Percentiles rank a stretch among this genome's conserved stretches.
phyloP scores from a whole-genome alignment of 2,888 invertebrate species.

The Lottia scabra region DNA sequence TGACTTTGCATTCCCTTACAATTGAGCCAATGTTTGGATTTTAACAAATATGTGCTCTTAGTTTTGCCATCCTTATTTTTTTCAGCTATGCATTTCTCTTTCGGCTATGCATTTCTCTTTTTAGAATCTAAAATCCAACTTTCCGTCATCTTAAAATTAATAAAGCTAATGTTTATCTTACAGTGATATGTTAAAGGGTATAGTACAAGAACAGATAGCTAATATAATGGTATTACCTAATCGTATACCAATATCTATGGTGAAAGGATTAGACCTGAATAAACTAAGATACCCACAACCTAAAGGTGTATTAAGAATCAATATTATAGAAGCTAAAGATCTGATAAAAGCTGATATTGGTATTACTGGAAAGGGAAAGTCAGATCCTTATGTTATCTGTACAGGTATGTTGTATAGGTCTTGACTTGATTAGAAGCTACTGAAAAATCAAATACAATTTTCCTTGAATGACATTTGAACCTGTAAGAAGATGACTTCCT shows the following conservation, averaged over 20 bases:
- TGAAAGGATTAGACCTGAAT: conserved; percentile 84
- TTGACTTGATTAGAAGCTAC: too few species aligned
- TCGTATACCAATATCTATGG: conserved; percentile 90
- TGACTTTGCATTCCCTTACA: too few species aligned
- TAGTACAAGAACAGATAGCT: conserved; percentile 91
- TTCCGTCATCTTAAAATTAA: too few species aligned
- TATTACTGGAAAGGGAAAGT: conserved; percentile 93
- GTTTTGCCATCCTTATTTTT: too few species aligned
- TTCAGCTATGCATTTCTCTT: too few species aligned
- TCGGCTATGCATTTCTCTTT: too few species aligned
- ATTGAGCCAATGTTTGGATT: too few species aligned
- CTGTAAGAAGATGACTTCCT: too few species aligned
- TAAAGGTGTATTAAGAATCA: conserved; percentile 94
- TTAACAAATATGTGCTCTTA: too few species aligned
- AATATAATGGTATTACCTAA: conserved; percentile 96
- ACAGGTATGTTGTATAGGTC: conserved; percentile 54
- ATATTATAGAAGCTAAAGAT: conserved; percentile 94
- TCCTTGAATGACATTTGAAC: too few species aligned
- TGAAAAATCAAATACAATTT: too few species aligned
- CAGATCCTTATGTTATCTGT: conserved; percentile 93
- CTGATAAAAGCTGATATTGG: conserved; percentile 96
- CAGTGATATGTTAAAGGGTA: conserved; percentile 88
- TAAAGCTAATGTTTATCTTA: conserved; percentile 32
- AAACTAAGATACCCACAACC: conserved; percentile 91
- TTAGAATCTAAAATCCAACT: too few species aligned